Evolutionary conservation across 2,888 invertebrate species (phyloP), one percentile per base, ranked within the genome.

Genomic region (Slavum lentiscoides): DNA sequence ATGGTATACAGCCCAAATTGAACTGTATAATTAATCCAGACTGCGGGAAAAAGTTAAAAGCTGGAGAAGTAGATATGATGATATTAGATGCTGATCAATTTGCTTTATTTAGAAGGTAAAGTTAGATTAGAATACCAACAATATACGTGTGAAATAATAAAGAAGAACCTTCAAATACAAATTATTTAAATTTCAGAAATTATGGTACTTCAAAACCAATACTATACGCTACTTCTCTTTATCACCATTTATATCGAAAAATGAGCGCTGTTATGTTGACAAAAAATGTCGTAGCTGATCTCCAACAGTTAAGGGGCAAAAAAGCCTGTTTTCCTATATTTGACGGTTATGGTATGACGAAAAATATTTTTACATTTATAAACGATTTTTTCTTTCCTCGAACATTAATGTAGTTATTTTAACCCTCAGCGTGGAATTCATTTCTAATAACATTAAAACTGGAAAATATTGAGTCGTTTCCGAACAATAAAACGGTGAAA

Each of bases 321-420:
- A 90, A 90, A 64, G 93, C 93, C 0, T 94, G 94, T 84, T 93
- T 96, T 86, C 92, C 96, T 2, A 90, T 90, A n/a, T 93, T 58
- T 88, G 88, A 82, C 61, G 83, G 83, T 17, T 68, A 82, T 68
- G 82, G 83, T 83, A 70, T 59, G 43, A 59, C 13, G 59, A 76
- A 66, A 53, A 61, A 58, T 15, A 30, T 67, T 39, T 30, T 4
- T 19, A 55, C 53, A 53, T 73, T n/a, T 59, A 1, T 15, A 62
- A 64, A 53, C 13, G 49, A 53, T 53, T n/a, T 62, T n/a, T 0
- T 30, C 4, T 61, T 15, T 30, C 30, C 2, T 11, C 19, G 1
- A 53, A 53, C 67, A 62, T 37, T 68, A 8, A 30, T 61, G 23
- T 2, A 1, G 21, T 55, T 9, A 21, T 19, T 64, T 59, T 9